Percentiles rank a stretch among this genome's conserved stretches.
phyloP scores from a whole-genome alignment of 2,888 invertebrate genomes.

The Dione juno region DNA sequence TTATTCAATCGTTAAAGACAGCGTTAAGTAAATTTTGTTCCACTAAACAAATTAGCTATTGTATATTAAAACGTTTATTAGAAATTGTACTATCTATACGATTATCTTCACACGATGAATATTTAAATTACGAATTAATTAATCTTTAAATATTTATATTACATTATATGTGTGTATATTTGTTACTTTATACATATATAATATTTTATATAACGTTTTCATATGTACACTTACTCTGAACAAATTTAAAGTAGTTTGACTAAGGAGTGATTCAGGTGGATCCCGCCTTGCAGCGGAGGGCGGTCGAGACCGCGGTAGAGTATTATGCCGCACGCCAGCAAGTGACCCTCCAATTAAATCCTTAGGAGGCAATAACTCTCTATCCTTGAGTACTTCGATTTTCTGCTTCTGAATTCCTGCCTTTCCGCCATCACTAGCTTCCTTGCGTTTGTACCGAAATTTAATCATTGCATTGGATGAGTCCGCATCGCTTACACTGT shows the following conservation, averaged over 20 bases:
- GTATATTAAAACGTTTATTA: conserved; percentile 34
- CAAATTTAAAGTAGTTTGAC: conserved; percentile 68
- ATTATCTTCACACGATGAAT: conserved; percentile 29
- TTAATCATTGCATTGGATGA: conserved; percentile 83
- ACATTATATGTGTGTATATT: background rate
- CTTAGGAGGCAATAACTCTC: conserved; percentile 76
- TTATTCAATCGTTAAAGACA: conserved; percentile 32
- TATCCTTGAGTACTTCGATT: conserved; percentile 73
- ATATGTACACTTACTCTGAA: conserved; percentile 73
- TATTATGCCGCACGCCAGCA: conserved; percentile 74
- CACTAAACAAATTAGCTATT: conserved; percentile 31
- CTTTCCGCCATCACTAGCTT: conserved; percentile 65
- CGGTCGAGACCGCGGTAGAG: conserved; percentile 73
- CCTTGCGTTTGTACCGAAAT: conserved; percentile 87
- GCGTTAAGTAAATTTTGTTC: conserved; percentile 34
- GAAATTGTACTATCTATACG: conserved; percentile 27
- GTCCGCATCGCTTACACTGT: conserved; percentile 66
- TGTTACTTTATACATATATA: background rate
- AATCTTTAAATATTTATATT: background rate
- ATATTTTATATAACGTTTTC: conserved; percentile 3
- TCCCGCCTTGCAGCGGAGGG: conserved; percentile 62
- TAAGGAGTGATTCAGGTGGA: conserved; percentile 59
- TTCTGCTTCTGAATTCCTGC: conserved; percentile 76
- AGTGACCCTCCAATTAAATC: conserved; percentile 71
- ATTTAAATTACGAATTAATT: conserved; percentile 25